These are phyloP conservation scores for Mya arenaria DNA, from an alignment of 1,140 invertebrate species.

Conservation along the genomic window DNA sequence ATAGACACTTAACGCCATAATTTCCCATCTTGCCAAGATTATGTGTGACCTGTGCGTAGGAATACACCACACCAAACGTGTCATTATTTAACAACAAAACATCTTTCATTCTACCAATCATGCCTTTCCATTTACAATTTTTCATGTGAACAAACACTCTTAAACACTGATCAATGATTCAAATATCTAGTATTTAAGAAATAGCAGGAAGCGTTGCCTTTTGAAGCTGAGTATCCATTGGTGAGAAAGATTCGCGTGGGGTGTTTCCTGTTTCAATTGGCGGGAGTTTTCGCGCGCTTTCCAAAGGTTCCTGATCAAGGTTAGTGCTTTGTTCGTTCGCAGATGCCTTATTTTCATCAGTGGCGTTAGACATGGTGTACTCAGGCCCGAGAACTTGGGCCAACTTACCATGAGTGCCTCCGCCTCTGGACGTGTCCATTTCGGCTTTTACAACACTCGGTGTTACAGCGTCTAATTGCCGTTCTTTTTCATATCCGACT, in stretches of 20 bases:
- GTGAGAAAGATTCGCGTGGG: constrained; percentile 41
- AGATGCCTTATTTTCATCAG: constrained; percentile 25
- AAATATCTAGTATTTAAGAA: too few species aligned
- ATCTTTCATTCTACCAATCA: too few species aligned
- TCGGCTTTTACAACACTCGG: constrained; percentile 47
- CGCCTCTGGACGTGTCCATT: constrained; percentile 17
- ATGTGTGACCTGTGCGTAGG: too few species aligned
- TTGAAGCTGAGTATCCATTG: constrained; percentile 45
- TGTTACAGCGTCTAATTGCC: constrained; percentile 23
- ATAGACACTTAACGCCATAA: too few species aligned
- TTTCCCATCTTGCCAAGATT: too few species aligned
- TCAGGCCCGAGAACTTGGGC: constrained; percentile 46
- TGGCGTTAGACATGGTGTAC: constrained; percentile 46
- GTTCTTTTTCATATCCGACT: neutral
- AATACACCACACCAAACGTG: too few species aligned
- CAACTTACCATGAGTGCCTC: constrained; percentile 49
- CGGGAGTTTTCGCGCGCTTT: constrained; percentile 9
- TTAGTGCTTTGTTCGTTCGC: neutral
- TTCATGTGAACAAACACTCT: too few species aligned
- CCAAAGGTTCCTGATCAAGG: neutral
- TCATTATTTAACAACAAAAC: too few species aligned
- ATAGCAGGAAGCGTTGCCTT: constrained; percentile 38
- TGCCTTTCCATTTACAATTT: too few species aligned
- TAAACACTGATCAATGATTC: too few species aligned
- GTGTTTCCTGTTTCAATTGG: constrained; percentile 29